Evolutionary conservation across 2,888 invertebrate species (phyloP), one percentile per base, ranked within the genome.

Genomic region (Ennomos fuscantarius): DNA sequence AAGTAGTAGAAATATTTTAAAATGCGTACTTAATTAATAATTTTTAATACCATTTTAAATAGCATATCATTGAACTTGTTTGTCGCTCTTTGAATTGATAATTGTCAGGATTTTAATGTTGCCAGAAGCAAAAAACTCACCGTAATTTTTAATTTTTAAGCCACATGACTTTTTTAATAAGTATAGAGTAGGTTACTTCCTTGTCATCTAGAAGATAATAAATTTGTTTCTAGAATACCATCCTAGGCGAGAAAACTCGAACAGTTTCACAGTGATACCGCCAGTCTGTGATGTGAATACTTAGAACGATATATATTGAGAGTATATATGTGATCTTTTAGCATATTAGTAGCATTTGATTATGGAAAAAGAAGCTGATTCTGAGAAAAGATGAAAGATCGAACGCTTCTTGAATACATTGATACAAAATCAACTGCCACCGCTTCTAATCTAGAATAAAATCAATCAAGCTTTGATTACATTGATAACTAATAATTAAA

Each of bases 191-290:
- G 24, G 24, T 24, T 6, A 3, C 12, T 11, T 9, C 11, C 9
- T 15, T 33, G 40, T 35, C 3, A 5, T 9, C 31, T 43, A 39
- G 1, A 44, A 39, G 49, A 45, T 50, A 45, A 45, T 55, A 50
- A 63, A 63, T 77, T 78, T 73, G 67, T 62, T 55, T 69, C 65
- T 66, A 63, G 63, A 78, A 78, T 74, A 75, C 72, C 60, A 67
- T 62, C 65, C 42, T 46, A 41, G 12, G 37, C 13, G 45, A 35
- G 39, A 36, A 48, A 49, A 50, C 55, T 61, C 35, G 49, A 48
- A 49, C 45, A 31, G 57, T 57, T 65, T 48, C 49, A 46, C 42
- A 52, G 51, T 36, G 10, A 31, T 45, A 41, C 24, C 15, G 49
- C 24, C 53, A 50, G 40, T 45, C 45, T 57, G 51, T 48, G 57